phyloP scores from a whole-genome alignment of 1,140 invertebrate genomes.

The Panulirus ornatus region DNA sequence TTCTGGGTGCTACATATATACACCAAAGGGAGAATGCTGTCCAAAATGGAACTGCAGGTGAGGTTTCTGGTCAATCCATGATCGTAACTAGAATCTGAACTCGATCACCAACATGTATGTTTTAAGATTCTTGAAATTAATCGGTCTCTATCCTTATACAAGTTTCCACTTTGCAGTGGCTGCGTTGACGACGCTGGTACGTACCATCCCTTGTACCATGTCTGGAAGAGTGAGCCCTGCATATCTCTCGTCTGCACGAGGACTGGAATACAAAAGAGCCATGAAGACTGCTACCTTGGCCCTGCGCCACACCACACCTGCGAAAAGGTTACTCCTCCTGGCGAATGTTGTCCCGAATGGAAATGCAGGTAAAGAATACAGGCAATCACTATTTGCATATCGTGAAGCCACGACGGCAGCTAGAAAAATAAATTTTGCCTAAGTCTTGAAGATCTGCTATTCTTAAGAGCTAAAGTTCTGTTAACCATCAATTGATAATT shows the following conservation, averaged over 20 bases:
- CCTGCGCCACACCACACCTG: neutral
- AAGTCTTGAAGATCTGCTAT: too few species aligned
- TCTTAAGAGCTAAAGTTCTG: too few species aligned
- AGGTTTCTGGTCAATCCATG: too few species aligned
- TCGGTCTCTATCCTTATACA: too few species aligned
- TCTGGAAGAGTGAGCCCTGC: conserved; percentile 26
- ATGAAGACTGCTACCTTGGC: neutral
- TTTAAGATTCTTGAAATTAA: too few species aligned
- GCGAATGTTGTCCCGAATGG: conserved; percentile 8
- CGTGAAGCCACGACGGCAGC: too few species aligned
- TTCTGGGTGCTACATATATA: neutral
- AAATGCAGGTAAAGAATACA: conserved; percentile 14
- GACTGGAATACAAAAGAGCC: neutral
- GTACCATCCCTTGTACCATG: neutral
- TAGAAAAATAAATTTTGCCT: too few species aligned
- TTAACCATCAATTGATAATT: too few species aligned
- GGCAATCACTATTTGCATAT: too few species aligned
- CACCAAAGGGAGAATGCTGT: neutral
- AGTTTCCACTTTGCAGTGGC: neutral
- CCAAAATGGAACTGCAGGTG: conserved; percentile 26
- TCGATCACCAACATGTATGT: too few species aligned
- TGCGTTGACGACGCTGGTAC: neutral
- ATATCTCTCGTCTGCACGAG: neutral
- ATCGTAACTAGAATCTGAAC: too few species aligned
- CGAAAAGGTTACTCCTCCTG: neutral